These are phyloP conservation scores for Crotalus horridus DNA, from an alignment of 2,113 vertebrate genomes.

Conservation along the genomic window DNA sequence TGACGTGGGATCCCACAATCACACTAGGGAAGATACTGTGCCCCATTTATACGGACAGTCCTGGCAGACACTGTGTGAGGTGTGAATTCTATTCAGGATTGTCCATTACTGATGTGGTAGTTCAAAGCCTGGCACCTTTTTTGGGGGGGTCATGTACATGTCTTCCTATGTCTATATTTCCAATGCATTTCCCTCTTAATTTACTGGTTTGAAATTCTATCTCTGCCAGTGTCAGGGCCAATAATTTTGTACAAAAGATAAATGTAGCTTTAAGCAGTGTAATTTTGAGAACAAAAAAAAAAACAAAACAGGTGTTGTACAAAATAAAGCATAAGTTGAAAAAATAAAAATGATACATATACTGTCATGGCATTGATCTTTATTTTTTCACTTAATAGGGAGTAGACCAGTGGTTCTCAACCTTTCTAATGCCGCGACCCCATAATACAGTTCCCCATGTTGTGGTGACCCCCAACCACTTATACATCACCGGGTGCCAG, in stretches of 20 bases:
- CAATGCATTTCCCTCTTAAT: not conserved
- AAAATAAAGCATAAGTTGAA: not conserved
- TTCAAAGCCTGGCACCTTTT: too few relatives aligned
- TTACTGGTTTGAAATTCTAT: not conserved
- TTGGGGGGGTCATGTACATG: too few relatives aligned
- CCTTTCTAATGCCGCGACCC: too few relatives aligned
- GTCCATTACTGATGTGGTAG: too few relatives aligned
- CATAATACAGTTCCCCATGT: too few relatives aligned
- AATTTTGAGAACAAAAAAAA: not conserved
- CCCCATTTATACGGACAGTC: too few relatives aligned
- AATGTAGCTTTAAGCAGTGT: not conserved
- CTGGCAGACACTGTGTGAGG: too few relatives aligned
- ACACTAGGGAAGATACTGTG: too few relatives aligned
- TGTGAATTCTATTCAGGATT: too few relatives aligned
- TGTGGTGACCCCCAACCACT: too few relatives aligned
- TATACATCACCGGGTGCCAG: too few relatives aligned
- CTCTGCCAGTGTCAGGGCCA: not conserved
- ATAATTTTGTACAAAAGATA: not conserved
- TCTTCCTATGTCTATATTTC: not conserved
- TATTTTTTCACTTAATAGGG: not conserved
- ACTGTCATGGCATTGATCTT: not conserved
- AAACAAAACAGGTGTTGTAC: not conserved
- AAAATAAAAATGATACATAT: not conserved
- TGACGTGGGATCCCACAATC: too few relatives aligned
- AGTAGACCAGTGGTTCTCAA: not conserved